Evolutionary conservation across 2,888 invertebrate genomes (phyloP), one percentile per base, ranked within the genome.

Genomic region (Eupeodes latifasciatus): DNA sequence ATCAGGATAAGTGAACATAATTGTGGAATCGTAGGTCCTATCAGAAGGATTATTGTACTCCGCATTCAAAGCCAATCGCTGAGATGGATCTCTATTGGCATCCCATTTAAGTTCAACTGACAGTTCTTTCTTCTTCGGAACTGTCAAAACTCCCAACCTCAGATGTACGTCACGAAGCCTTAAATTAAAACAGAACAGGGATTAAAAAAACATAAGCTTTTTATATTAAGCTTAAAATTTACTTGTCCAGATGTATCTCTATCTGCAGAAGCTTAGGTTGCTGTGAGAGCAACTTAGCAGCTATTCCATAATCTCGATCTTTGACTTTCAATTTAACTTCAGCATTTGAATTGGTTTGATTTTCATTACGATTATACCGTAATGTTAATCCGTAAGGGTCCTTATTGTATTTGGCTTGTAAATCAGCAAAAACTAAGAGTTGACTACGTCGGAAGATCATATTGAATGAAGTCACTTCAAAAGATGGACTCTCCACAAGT

Each of bases 41-140:
- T 94, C 92, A 0, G 94, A 94, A 79, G 95, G 94, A 91, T 94
- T 95, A 89, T 95, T 95, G 71, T 96, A 94, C 85, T 96, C 95
- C 0, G 96, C 93, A 77, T 95, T 95, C 0, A 94, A 71, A 0
- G 92, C 93, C 12, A 94, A 75, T 36, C 93, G 90, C 92, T 97
- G 96, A 66, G 96, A 95, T 0, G 97, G 97, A 94, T 97, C 97
- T 9, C 97, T 94, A 93, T 97, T 97, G 0, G 97, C 97, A 91
- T 98, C 97, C 97, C 97, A 98, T 92, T 97, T 97, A 19, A 98
- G 92, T 79, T 97, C 96, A 1, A 96, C 94, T 5, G 96, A 96
- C 0, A 96, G 94, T 40, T 96, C 95, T 91, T 96, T 96, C 74
- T 95, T 95, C 12, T 94, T 93, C 0, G 94, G 94, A 9, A 95